These are phyloP conservation scores for Edolisoma coerulescens DNA, from an alignment of 2,113 vertebrate genomes.

Conservation along the genomic window DNA sequence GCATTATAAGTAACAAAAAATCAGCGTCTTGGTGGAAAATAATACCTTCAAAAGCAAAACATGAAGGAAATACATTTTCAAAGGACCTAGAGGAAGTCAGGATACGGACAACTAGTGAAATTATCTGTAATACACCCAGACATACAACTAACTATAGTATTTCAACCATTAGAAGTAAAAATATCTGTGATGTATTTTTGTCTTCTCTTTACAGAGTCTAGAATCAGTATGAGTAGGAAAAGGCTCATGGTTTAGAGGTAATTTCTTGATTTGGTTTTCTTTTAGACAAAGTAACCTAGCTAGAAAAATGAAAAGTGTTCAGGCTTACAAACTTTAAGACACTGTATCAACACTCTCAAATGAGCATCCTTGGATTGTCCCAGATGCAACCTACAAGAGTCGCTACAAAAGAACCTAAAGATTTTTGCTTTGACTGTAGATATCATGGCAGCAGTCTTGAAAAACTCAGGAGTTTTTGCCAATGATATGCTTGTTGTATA, in stretches of 20 bases:
- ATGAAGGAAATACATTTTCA: background rate
- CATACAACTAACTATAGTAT: background rate
- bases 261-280: background rate
- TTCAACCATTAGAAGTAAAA: background rate
- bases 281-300: background rate
- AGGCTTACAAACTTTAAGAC: background rate
- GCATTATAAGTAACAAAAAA: background rate
- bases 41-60: background rate
- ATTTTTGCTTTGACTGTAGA: background rate
- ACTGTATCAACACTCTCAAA: background rate
- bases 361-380: fast-evolving
- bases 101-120: background rate
- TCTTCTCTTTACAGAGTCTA: background rate
- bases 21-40: background rate
- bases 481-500: fast-evolving
- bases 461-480: background rate
- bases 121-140: background rate
- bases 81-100: background rate
- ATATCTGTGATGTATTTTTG: background rate
- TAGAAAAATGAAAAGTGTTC: background rate
- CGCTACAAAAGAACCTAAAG: background rate
- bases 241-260: background rate
- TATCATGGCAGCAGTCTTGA: background rate
- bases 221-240: background rate
- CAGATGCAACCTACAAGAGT: background rate